phyloP scores from a whole-genome alignment of 1,140 invertebrate species.

The Conus ventricosus region DNA sequence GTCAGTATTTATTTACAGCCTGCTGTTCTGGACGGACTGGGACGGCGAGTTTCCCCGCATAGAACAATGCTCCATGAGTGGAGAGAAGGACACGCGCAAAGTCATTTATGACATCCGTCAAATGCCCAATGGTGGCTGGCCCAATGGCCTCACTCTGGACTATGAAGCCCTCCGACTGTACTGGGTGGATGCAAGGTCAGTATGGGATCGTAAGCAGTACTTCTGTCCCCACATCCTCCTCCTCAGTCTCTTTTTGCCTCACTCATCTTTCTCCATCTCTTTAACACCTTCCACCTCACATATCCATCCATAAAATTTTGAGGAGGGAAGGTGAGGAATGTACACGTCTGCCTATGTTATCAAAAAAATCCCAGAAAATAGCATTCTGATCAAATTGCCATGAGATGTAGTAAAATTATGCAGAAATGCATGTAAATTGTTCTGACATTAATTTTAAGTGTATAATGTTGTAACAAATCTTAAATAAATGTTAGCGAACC shows the following conservation, averaged over 20 bases:
- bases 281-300: background rate
- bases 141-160: conserved; percentile 83
- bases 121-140: conserved; percentile 80
- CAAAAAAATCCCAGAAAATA: too few species aligned
- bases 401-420: too few species aligned
- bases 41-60: conserved; percentile 79
- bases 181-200: conserved; percentile 83
- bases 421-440: too few species aligned
- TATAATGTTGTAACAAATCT: too few species aligned
- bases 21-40: conserved; percentile 94
- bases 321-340: background rate
- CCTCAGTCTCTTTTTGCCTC: too few species aligned
- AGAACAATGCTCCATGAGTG: conserved; percentile 79
- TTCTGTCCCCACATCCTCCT: background rate
- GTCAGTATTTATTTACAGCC: conserved; percentile 69
- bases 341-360: background rate
- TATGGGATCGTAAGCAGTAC: conserved; percentile 70
- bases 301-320: background rate
- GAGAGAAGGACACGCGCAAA: conserved; percentile 77
- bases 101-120: conserved; percentile 74
- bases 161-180: conserved; percentile 79
- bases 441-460: too few species aligned
- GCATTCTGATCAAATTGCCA: too few species aligned
- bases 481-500: too few species aligned
- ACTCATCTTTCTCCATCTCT: background rate